These are phyloP conservation scores for Tiliqua scincoides DNA, from an alignment of 2,113 vertebrate genomes.

Conservation along the genomic window DNA sequence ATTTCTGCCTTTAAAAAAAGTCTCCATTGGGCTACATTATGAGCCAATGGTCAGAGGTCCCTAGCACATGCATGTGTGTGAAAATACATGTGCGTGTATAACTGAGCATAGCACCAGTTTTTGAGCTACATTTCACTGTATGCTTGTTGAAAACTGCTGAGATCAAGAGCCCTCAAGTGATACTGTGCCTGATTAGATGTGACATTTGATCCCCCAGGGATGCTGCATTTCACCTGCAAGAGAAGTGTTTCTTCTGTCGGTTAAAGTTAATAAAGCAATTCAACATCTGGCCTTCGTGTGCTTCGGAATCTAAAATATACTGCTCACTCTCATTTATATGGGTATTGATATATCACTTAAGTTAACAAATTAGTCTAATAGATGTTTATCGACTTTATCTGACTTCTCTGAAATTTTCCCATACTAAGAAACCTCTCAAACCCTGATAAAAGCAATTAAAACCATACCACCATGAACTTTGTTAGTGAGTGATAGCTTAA, in stretches of 20 bases:
- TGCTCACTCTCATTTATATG: not conserved
- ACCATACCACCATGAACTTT: not conserved
- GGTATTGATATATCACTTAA: slow-evolving; percentile 25
- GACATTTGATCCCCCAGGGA: not conserved
- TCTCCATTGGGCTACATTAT: too few species aligned
- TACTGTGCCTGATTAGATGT: not conserved
- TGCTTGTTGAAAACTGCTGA: not conserved
- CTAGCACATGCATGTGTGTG: too few species aligned
- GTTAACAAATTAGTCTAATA: slow-evolving; percentile 22
- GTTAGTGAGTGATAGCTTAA: not conserved
- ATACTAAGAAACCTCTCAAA: not conserved
- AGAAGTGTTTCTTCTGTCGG: not conserved
- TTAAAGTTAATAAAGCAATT: not conserved
- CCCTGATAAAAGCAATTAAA: not conserved
- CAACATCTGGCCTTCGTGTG: not conserved
- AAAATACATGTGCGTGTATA: too few species aligned
- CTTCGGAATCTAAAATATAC: slow-evolving; percentile 14
- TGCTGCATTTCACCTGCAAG: not conserved
- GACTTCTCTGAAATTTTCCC: slow-evolving; percentile 19
- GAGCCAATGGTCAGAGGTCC: too few species aligned
- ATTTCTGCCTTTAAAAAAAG: too few species aligned
- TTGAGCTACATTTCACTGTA: not conserved
- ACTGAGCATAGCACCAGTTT: not conserved
- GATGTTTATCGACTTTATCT: not conserved
- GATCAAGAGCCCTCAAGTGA: not conserved